Conservation (phyloP, 2,888 invertebrate genomes). For the Drosophila merina region DNA sequence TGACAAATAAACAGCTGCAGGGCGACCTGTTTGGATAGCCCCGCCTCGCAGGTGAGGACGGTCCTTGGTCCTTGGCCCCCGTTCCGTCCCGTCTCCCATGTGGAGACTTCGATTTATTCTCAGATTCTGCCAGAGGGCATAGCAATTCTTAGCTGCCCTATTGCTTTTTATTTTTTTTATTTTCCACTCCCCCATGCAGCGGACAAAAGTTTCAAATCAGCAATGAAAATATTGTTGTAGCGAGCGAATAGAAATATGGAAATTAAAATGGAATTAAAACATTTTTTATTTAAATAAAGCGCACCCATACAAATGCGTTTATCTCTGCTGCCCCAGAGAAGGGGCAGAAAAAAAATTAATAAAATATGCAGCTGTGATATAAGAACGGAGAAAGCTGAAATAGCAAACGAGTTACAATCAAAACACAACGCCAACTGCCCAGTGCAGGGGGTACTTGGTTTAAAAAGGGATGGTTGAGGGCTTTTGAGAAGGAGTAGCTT, state of each 20-base stretch:
- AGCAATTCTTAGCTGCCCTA: background rate
- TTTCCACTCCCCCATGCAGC: background rate
- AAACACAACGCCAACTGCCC: slow-evolving; percentile 47
- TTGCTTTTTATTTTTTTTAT: background rate
- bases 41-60: slow-evolving; percentile 18
- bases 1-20: slow-evolving; percentile 55
- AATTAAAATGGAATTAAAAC: slow-evolving; percentile 57
- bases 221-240: slow-evolving; percentile 37
- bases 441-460: background rate
- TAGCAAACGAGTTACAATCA: slow-evolving; percentile 51
- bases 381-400: slow-evolving; percentile 35
- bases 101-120: background rate
- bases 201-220: slow-evolving; percentile 16
- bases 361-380: slow-evolving; percentile 51
- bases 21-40: slow-evolving; percentile 16
- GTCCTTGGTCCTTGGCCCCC: slow-evolving; percentile 23
- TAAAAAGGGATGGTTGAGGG: background rate
- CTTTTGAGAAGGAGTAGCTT: background rate
- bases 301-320: slow-evolving; percentile 2
- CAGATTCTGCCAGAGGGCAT: background rate
- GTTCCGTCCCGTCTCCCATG: background rate
- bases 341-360: slow-evolving; percentile 30
- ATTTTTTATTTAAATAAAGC: slow-evolving; percentile 26
- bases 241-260: slow-evolving; percentile 45
- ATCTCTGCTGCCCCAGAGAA: slow-evolving; percentile 14